phyloP scores from a whole-genome alignment of 2,113 vertebrate species.

The Vidua chalybeata region DNA sequence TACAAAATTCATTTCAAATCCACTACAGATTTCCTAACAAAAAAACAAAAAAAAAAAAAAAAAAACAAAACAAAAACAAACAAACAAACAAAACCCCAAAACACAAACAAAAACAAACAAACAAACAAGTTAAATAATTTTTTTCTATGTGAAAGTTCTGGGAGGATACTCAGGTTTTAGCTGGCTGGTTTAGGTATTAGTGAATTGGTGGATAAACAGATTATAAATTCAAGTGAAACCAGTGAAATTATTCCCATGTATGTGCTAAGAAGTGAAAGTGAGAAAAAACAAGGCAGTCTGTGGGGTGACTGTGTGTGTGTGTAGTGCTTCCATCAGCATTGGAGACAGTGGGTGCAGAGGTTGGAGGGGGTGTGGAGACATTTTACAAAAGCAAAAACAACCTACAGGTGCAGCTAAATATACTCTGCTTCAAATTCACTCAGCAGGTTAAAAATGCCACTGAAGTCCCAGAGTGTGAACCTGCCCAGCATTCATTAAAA shows the following conservation, averaged over 20 bases:
- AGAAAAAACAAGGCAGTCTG: background rate
- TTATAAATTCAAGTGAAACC: background rate
- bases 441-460: background rate
- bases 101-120: too few species aligned
- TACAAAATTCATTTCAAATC: background rate
- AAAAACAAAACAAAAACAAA: too few species aligned
- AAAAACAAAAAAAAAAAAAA: background rate
- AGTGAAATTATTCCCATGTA: background rate
- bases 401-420: conserved; percentile 24
- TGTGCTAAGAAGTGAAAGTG: background rate
- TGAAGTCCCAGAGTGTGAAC: background rate
- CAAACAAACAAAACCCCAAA: too few species aligned
- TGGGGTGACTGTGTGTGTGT: background rate
- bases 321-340: background rate
- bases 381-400: background rate
- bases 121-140: background rate
- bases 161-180: background rate
- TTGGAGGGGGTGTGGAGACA: background rate
- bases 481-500: background rate
- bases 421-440: background rate
- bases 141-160: background rate
- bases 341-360: background rate
- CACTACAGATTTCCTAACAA: background rate
- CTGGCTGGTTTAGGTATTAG: background rate
- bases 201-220: background rate